A percentile compares a stretch with the other conserved stretches of the same genome.
phyloP scores from a whole-genome alignment of 2,888 invertebrate genomes.

The Rhagonycha lutea region DNA sequence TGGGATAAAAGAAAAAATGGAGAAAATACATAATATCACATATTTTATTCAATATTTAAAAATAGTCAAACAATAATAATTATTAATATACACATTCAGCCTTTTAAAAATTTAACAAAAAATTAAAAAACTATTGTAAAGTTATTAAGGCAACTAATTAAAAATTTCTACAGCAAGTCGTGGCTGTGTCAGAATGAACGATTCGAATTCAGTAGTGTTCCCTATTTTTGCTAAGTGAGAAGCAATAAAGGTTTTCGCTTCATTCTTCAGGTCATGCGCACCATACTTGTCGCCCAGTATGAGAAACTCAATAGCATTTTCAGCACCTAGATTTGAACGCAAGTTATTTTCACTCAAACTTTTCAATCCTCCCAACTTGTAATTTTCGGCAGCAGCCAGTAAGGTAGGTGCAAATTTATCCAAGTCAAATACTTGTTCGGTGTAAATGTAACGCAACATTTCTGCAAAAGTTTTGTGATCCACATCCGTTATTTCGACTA shows the following conservation, averaged over 20 bases:
- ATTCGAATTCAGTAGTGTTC: not conserved
- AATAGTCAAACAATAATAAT: no score
- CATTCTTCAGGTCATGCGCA: slow-evolving; percentile 97
- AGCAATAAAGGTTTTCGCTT: slow-evolving; percentile 98
- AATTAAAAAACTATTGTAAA: no score
- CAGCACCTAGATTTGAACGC: slow-evolving; percentile 91
- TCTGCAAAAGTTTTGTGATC: no score
- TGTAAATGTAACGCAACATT: no score
- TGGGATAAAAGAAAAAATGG: no score
- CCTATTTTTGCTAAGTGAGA: slow-evolving; percentile 71
- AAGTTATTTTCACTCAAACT: slow-evolving; percentile 98
- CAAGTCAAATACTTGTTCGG: slow-evolving; percentile 92
- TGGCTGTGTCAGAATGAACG: not conserved
- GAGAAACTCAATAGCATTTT: slow-evolving; percentile 95
- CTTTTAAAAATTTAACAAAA: no score
- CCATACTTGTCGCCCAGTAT: slow-evolving; percentile 97
- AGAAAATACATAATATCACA: no score
- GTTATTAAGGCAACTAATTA: no score
- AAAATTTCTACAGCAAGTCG: not conserved
- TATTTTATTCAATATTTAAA: no score
- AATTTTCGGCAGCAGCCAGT: slow-evolving; percentile 98
- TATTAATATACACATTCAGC: no score
- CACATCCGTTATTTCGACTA: no score
- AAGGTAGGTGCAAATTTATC: slow-evolving; percentile 99
- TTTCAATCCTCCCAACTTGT: slow-evolving; percentile 96